Evolutionary conservation across 2,113 vertebrate genomes (phyloP), one percentile per base, ranked within the genome.

Genomic region (Macrotus californicus): DNA sequence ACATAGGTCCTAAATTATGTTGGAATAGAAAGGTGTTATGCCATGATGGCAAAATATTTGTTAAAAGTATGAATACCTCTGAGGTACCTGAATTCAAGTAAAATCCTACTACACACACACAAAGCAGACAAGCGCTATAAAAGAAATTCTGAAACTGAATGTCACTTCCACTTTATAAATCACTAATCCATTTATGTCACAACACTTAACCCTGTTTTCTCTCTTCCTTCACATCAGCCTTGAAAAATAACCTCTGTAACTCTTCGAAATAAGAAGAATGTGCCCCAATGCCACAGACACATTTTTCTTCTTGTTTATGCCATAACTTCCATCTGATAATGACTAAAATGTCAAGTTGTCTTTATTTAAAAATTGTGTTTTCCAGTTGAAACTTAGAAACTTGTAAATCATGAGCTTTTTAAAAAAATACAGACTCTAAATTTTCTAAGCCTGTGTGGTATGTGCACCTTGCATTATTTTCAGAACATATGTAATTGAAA

Each of bases 261-360:
- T 48, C n/a, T 73, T 87, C 12, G 54, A 64, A 69, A 87, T 50
- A 31, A 92, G 70, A 0, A 19, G 6, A 84, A 34, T 29, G 2
- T 61, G 8, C 3, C 26, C 70, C 0, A 22, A 3, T 36, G 48
- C 36, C 36, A 43, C 2, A 36, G 59, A 15, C 0, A 4, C 24
- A 34, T 7, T 81, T 75, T 75, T 75, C 19, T 79, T n/a, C 34
- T 87, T 29, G 6, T 66, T 86, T n/a, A 70, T 80, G 15, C 3
- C 3, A 56, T 70, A 89, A 77, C 11, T 85, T 91, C 22, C 50
- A 26, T 16, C 29, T 22, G 15, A 56, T 54, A 52, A 56, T 46
- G 50, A 84, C 16, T 72, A 70, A 90, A 80, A 54, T 77, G 34
- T 34, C 56, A 67, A 54, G 22, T 76, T 67, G 15, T 12, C 19